phyloP scores from a whole-genome alignment of 2,113 vertebrate genomes.

The Ceyx margarethae region DNA sequence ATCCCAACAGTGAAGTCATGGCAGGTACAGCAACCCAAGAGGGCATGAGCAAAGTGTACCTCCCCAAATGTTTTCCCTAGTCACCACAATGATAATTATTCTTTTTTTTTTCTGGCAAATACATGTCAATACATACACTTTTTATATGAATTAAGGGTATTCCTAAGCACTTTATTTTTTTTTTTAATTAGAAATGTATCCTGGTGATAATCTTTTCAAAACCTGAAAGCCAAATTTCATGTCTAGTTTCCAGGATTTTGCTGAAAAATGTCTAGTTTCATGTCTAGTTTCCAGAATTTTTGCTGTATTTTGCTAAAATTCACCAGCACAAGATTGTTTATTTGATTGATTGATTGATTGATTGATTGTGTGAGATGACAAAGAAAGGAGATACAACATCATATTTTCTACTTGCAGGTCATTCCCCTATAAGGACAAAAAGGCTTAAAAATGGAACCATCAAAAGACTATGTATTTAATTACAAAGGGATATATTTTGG shows the following conservation, averaged over 20 bases:
- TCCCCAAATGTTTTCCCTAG: neutral
- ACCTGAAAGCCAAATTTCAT: neutral
- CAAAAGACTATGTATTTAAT: neutral
- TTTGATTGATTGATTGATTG: neutral
- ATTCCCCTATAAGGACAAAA: neutral
- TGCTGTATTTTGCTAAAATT: neutral
- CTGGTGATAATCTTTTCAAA: neutral
- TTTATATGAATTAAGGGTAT: neutral
- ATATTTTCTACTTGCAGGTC: neutral
- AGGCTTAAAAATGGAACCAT: neutral
- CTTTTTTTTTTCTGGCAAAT: neutral
- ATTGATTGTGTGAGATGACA: neutral
- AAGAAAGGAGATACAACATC: neutral
- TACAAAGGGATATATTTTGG: slow-evolving; percentile 70
- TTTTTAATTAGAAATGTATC: neutral
- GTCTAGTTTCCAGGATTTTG: neutral
- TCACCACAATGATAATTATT: neutral
- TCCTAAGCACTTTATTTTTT: too few relatives aligned
- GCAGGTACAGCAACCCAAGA: neutral
- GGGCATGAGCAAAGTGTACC: neutral
- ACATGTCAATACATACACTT: too few relatives aligned
- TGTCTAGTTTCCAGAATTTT: neutral
- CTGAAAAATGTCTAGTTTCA: neutral
- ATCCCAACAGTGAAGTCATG: neutral
- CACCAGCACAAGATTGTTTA: neutral